These are phyloP conservation scores for Apoda limacodes DNA, from an alignment of 2,888 invertebrate genomes.

Conservation along the genomic window DNA sequence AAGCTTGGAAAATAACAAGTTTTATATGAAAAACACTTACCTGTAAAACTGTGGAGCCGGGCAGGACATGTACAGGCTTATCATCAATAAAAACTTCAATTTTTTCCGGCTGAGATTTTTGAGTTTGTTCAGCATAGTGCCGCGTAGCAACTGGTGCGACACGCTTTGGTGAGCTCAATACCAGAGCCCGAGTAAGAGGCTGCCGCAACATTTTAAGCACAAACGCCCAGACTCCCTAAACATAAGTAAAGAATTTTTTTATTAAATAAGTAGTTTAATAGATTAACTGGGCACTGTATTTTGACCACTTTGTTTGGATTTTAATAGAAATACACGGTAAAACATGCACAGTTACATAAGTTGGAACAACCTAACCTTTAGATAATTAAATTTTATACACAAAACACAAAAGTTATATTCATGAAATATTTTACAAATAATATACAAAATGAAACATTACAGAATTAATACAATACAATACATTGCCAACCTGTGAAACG, in stretches of 20 bases:
- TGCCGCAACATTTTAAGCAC: constrained; percentile 79
- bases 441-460: too few species aligned
- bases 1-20: not conserved
- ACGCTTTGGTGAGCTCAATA: constrained; percentile 52
- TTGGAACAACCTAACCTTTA: constrained; percentile 55
- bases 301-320: too few species aligned
- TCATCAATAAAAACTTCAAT: constrained; percentile 98
- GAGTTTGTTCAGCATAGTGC: constrained; percentile 58
- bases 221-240: too few species aligned
- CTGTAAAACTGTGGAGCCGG: constrained; percentile 97
- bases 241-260: too few species aligned
- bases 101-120: constrained; percentile 76
- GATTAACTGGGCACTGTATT: too few species aligned
- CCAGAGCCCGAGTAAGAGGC: constrained; percentile 77
- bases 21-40: constrained; percentile 65
- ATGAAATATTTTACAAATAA: too few species aligned
- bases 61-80: constrained; percentile 91
- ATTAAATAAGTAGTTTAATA: too few species aligned
- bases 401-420: too few species aligned
- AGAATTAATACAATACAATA: too few species aligned
- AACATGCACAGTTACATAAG: constrained; percentile 70
- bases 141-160: constrained; percentile 50
- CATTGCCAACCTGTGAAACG: too few species aligned
- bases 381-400: constrained; percentile 19
- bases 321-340: too few species aligned